Evolutionary conservation across 2,888 invertebrate genomes (phyloP).

Genomic region (Hemithea aestivaria): DNA sequence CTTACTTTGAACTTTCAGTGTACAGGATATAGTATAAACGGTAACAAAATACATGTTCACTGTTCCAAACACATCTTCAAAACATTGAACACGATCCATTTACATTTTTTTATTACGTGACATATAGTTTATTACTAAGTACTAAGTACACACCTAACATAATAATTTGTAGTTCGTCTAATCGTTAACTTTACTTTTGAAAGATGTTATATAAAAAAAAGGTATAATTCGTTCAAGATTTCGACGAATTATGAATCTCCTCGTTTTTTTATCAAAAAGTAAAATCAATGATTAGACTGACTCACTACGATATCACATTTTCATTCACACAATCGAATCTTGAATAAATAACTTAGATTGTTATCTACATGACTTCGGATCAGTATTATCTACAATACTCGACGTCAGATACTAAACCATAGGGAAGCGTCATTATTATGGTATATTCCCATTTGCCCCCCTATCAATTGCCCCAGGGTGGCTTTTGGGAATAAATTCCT

Average conservation of each 20-base stretch:
- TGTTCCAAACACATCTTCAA: constrained; percentile 69
- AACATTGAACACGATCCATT: constrained; percentile 57
- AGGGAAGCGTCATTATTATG: constrained; percentile 32
- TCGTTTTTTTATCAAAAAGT: no score
- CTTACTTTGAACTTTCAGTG: no score
- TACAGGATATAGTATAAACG: not conserved
- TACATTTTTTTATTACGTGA: constrained; percentile 28
- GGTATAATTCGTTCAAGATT: no score
- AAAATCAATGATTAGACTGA: constrained; percentile 32
- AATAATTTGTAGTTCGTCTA: no score
- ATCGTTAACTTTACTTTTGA: no score
- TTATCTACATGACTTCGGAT: constrained; percentile 66
- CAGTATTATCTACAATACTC: constrained; percentile 39
- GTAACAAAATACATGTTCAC: constrained; percentile 45
- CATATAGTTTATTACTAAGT: constrained; percentile 27
- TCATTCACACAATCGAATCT: constrained; percentile 34
- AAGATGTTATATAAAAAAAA: no score
- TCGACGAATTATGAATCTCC: no score
- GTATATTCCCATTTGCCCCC: no score
- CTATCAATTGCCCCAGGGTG: no score
- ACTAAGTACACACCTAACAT: no score
- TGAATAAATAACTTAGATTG: constrained; percentile 71
- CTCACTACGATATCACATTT: constrained; percentile 26
- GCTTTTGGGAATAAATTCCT: no score
- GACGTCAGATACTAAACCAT: constrained; percentile 26